Percentiles rank a stretch among this genome's conserved stretches.
Conservation (phyloP, 2,113 vertebrate species). For the Parotia lawesii region DNA sequence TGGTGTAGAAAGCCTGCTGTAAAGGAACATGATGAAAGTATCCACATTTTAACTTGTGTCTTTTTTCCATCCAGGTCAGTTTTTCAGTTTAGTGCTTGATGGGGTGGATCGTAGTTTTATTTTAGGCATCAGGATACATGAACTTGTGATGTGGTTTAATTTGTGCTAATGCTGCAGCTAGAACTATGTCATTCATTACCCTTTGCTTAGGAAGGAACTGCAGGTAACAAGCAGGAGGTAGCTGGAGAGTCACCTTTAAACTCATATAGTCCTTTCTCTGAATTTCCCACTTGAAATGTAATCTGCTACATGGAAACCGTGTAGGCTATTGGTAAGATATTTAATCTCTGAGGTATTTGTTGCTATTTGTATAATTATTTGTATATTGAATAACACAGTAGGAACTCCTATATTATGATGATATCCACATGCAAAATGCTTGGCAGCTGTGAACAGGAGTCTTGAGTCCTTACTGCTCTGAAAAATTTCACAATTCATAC, state of each 20-base stretch:
- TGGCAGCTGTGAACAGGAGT: not conserved
- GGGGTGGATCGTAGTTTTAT: rapidly evolving
- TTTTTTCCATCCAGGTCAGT: not conserved
- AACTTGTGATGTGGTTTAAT: not conserved
- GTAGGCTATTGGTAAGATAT: not conserved
- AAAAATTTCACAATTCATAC: not conserved
- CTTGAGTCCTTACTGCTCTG: not conserved
- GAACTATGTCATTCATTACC: not conserved
- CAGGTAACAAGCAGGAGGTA: no score
- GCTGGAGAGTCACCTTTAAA: not conserved
- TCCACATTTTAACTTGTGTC: not conserved
- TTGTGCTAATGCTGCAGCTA: no score
- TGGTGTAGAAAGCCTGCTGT: not conserved
- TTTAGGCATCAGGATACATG: rapidly evolving
- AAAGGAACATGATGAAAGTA: not conserved
- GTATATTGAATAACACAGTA: not conserved
- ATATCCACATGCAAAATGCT: not conserved
- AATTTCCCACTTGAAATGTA: not conserved
- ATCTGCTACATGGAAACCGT: not conserved
- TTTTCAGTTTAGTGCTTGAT: not conserved
- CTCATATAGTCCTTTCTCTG: not conserved
- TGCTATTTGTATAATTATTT: not conserved
- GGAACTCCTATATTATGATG: not conserved
- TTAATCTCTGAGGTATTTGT: not conserved
- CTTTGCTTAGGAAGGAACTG: not conserved